Evolutionary conservation across 2,797 vertebrate genomes (phyloP).

Genomic region (Tokudaia tokunoshimensis): DNA sequence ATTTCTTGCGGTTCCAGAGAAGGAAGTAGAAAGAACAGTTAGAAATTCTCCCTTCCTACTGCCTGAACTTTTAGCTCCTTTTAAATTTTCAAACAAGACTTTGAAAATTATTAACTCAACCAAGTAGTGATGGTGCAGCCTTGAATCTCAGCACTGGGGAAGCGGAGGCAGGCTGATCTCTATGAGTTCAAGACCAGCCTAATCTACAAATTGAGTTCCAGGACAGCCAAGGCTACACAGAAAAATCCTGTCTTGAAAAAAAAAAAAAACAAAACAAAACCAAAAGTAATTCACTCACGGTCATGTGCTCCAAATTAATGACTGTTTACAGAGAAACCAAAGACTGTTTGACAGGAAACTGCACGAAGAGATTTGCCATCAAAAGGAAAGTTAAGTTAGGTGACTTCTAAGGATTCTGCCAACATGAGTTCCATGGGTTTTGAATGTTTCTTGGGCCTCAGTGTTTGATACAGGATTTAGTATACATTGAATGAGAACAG

Average conservation of each 20-base stretch:
- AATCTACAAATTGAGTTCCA: background rate
- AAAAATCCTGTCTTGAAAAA: background rate
- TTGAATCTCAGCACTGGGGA: background rate
- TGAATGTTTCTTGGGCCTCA: slow-evolving; percentile 30
- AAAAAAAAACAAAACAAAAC: background rate
- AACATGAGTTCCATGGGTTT: background rate
- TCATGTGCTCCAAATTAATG: background rate
- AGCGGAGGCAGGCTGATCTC: background rate
- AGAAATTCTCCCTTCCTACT: background rate
- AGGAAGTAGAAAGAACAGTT: slow-evolving; percentile 15
- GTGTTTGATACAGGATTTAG: background rate
- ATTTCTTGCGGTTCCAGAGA: background rate
- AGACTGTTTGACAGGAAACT: slow-evolving; percentile 2
- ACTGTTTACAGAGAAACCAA: slow-evolving; percentile 47
- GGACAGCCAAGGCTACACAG: background rate
- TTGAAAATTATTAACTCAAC: background rate
- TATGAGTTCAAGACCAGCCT: background rate
- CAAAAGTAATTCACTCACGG: background rate
- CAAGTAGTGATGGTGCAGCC: no score
- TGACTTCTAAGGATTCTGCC: background rate
- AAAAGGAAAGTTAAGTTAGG: slow-evolving; percentile 24
- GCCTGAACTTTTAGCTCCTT: background rate
- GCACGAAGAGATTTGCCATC: background rate
- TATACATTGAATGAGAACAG: background rate
- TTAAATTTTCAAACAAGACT: slow-evolving; percentile 13